Base-by-base conservation (phyloP, 2,888 invertebrate genomes). In the Trachelus iudaicus region DNA sequence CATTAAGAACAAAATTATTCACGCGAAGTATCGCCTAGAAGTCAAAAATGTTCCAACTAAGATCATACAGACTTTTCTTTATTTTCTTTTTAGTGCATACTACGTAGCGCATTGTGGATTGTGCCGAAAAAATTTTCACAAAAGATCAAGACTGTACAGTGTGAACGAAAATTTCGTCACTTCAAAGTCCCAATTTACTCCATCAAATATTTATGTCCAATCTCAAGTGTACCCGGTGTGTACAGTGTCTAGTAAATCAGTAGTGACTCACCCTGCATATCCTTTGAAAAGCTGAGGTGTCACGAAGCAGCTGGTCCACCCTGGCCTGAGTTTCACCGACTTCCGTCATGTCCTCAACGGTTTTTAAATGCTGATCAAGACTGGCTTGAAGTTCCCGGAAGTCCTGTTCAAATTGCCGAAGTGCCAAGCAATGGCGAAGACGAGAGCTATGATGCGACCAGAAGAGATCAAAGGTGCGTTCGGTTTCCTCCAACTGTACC, bases 401-500 rank as follows among this genome's bases (percentile, higher is more conserved):
- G 90, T 97, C 97, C 90, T 98, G 97, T 93, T 99, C 98, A 93
- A 99, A 99, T 87, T 96, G 95, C 87, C 98, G 94, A 89, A 99
- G 94, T 87, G 96, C 96, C 83, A 99, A 93, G 92, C 98, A 98
- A 91, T 98, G 97, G 87, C 96, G 95, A 89, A 99, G 93, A 88
- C 97, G 96, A 79, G 95, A 95, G 87, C 97, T 97, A 93, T 99
- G 98, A 87, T 96, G 95, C 78, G 95, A 95, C 98, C 98, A 99
- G 92, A 98, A 98, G 86, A 96, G 95, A 91, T 98, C 98, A 92
- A 99, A 98, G 83, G 97, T 97, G 87, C 95, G 94, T 92, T 98
- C 97, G 84, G 98, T 98, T 93, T 98, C 98, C 92, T 98, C 98
- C 89, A 98, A 93, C 93, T 98, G 98, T 79, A 97, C 96, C 85